phyloP scores from a whole-genome alignment of 1,140 invertebrate species.

The Penaeus chinensis region DNA sequence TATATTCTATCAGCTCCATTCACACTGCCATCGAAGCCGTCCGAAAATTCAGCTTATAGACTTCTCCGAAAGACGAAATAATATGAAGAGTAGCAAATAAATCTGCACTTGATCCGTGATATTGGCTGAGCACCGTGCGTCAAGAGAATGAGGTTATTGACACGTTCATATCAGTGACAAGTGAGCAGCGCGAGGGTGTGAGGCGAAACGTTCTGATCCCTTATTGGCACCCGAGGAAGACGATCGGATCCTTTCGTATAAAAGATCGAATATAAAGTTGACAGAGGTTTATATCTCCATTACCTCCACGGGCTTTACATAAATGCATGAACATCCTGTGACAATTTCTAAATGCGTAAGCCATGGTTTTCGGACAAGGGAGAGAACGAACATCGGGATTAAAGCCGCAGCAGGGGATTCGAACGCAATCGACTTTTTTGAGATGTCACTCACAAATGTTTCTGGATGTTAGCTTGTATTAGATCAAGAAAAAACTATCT shows the following conservation, averaged over 20 bases:
- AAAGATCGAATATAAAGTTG: conserved; percentile 27
- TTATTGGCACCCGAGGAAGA: conserved; percentile 58
- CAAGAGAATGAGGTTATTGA: conserved; percentile 60
- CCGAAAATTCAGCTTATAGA: too few relatives aligned
- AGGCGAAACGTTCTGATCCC: conserved; percentile 59
- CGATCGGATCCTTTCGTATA: conserved; percentile 47
- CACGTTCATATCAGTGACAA: conserved; percentile 61
- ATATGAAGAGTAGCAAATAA: conserved; percentile 57
- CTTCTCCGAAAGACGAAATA: conserved; percentile 43
- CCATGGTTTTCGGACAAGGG: neutral
- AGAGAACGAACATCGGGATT: neutral
- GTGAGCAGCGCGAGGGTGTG: conserved; percentile 54
- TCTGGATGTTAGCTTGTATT: too few relatives aligned
- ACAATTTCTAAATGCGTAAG: conserved; percentile 1
- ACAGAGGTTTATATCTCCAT: conserved; percentile 13
- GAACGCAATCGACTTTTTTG: too few relatives aligned
- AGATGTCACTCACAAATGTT: too few relatives aligned
- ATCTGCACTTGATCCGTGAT: conserved; percentile 59
- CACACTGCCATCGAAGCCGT: too few relatives aligned
- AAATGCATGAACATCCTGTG: neutral
- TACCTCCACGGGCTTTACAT: too few relatives aligned
- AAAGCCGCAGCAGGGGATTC: neutral
- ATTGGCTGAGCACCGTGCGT: conserved; percentile 57
- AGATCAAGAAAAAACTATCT: too few relatives aligned
- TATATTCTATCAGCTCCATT: too few relatives aligned